Percentiles rank a stretch among this genome's conserved stretches.
Evolutionary conservation across 2,888 invertebrate genomes (phyloP).

Genomic region (Helleia helle): DNA sequence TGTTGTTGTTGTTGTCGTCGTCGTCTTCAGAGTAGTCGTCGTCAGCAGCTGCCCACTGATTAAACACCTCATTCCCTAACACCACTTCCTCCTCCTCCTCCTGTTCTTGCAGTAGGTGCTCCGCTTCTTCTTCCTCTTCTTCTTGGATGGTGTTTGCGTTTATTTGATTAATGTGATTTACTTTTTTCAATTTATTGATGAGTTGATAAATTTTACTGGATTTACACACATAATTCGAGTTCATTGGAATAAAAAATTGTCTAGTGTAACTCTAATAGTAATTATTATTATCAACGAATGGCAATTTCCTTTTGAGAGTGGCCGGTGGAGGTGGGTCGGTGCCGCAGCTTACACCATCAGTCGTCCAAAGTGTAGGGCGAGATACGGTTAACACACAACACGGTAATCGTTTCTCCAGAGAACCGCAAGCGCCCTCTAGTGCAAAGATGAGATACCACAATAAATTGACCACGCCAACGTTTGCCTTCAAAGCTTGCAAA

Average conservation of each 20-base stretch:
- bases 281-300: no score
- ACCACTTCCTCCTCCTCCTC: neutral
- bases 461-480: slow-evolving; percentile 5
- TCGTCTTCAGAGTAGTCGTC: no score
- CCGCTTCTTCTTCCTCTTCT: neutral
- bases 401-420: neutral
- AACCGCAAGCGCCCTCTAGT: slow-evolving; percentile 7
- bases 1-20: no score
- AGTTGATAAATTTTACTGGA: neutral
- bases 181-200: neutral
- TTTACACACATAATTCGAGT: neutral
- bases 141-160: neutral
- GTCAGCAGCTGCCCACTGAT: no score
- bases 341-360: no score
- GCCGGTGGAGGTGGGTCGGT: no score
- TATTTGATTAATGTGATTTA: neutral
- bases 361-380: no score
- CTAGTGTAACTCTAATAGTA: no score
- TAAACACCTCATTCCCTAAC: no score
- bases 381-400: neutral
- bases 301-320: no score
- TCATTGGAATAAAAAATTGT: neutral
- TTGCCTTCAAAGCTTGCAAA: slow-evolving; percentile 2
- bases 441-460: slow-evolving; percentile 6
- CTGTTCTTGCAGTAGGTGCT: neutral